phyloP scores from a whole-genome alignment of 2,888 invertebrate species.

The Bimastos eiseni region DNA sequence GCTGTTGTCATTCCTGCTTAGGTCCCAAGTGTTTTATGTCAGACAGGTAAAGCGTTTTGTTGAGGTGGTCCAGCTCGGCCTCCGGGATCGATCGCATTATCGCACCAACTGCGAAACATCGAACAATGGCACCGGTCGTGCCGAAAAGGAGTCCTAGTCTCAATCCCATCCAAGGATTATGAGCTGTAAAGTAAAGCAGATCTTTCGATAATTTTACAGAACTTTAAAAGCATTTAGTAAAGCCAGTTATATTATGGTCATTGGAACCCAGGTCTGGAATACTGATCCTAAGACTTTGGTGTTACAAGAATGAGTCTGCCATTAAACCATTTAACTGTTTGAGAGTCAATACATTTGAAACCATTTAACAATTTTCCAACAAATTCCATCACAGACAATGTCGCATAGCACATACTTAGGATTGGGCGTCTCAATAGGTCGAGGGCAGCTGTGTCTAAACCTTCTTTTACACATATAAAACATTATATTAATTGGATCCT shows the following conservation, averaged over 20 bases:
- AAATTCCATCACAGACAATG: not conserved
- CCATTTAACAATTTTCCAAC: not conserved
- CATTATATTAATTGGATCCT: not conserved
- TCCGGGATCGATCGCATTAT: not conserved
- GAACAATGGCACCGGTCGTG: not conserved
- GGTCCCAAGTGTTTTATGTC: conserved; percentile 25
- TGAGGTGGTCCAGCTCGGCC: not conserved
- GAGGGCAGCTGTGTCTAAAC: not conserved
- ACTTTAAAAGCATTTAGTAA: not conserved
- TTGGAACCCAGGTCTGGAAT: not conserved
- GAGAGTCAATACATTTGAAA: not conserved
- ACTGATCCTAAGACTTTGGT: not conserved
- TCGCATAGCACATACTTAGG: not conserved
- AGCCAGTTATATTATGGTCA: not conserved
- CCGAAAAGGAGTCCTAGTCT: not conserved
- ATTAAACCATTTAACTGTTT: not conserved
- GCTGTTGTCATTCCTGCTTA: not conserved
- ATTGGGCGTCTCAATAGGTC: not conserved
- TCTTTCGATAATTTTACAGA: not conserved
- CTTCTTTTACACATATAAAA: too few species aligned
- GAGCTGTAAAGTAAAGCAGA: conserved; percentile 18
- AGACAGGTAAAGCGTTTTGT: conserved; percentile 3
- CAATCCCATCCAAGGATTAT: not conserved
- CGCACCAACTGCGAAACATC: conserved; percentile 25
- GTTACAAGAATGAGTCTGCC: not conserved